Percentiles rank a stretch among this genome's conserved stretches.
These are phyloP conservation scores for Platycnemis pennipes DNA, from an alignment of 2,888 invertebrate species.

Conservation along the genomic window DNA sequence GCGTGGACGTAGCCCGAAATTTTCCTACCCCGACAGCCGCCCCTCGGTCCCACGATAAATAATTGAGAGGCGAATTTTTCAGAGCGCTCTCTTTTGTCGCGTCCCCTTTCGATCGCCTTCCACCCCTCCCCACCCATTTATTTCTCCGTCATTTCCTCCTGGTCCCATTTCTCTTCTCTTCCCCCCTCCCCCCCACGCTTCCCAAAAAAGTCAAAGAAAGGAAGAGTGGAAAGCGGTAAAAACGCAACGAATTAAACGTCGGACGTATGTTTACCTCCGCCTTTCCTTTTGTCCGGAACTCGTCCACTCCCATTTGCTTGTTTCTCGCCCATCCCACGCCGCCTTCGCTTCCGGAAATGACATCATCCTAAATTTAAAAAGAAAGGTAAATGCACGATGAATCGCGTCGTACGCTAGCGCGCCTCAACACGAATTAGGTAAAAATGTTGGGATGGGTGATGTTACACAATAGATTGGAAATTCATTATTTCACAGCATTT, in stretches of 20 bases:
- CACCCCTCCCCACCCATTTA: neutral
- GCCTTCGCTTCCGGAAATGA: neutral
- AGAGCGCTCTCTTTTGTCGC: neutral
- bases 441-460: no score
- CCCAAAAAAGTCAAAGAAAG: neutral
- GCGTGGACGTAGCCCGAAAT: neutral
- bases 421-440: neutral
- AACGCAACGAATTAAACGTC: neutral
- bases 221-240: neutral
- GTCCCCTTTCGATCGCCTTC: neutral
- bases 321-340: neutral
- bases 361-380: neutral
- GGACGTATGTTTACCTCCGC: neutral
- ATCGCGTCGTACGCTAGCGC: neutral
- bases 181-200: no score
- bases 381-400: neutral
- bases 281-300: neutral
- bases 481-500: no score
- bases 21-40: neutral
- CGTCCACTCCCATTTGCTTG: neutral
- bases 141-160: neutral
- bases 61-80: neutral
- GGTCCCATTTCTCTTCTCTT: neutral
- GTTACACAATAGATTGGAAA: no score
- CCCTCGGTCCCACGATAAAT: neutral